Evolutionary conservation across 2,888 invertebrate species (phyloP), one percentile per base, ranked within the genome.

Genomic region (Formica aserva): DNA sequence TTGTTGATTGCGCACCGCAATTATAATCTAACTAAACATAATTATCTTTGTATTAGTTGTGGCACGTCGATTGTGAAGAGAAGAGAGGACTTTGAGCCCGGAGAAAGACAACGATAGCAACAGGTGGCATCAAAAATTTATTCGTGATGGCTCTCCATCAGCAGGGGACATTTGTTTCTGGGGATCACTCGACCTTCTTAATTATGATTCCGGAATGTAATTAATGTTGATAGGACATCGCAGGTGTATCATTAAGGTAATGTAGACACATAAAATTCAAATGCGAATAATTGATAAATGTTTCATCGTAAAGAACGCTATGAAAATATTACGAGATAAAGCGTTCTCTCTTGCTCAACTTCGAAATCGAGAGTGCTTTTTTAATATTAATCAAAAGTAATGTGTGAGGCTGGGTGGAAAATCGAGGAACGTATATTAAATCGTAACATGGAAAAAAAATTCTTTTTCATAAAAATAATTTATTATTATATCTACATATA

Each of bases 91-190:
- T 55, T 57, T 48, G 62, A 62, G 18, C 60, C 32, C 3, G 69
- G 67, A 71, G 71, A 52, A 65, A 75, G 69, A 63, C 55, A 66
- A 55, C 35, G 63, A 66, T 57, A 86, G 91, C 91, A 92, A 92
- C 91, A 92, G 91, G 91, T 92, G 90, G 91, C 86, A 88, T 91
- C 90, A 91, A 92, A 92, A 91, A 91, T 92, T 91, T 86, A 91
- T 91, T 91, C 89, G 86, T 52, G 74, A 85, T 82, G 78, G 66
- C 81, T 84, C 81, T 76, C 83, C 75, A 85, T 89, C 87, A 88
- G 74, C 86, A 85, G 81, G 82, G 82, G 86, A 89, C 90, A 87
- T 87, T 86, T 87, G 89, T 90, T 90, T 86, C 88, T 76, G 55
- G 66, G 80, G 82, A 77, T 85, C 91, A 86, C 89, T 90, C 82